phyloP scores from a whole-genome alignment of 1,140 invertebrate genomes.

The Triops longicaudatus region DNA sequence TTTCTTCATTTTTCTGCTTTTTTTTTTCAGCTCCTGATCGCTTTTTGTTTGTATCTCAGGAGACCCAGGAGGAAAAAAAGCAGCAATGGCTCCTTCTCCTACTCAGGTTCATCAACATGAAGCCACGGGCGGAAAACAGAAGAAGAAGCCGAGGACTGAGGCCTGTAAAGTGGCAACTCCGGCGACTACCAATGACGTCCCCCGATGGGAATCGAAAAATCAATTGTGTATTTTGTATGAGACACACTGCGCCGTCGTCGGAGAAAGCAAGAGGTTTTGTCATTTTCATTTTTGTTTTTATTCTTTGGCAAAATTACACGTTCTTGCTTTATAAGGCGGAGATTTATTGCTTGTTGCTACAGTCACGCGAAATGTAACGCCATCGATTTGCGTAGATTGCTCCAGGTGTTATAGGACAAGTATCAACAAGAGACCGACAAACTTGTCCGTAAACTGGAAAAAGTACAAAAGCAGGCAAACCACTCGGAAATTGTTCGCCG shows the following conservation, averaged over 20 bases:
- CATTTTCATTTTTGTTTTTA: not conserved
- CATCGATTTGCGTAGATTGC: not conserved
- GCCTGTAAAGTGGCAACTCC: not conserved
- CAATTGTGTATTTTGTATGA: constrained; percentile 3
- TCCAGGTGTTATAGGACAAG: not conserved
- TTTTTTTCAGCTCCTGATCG: not conserved
- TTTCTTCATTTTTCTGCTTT: not conserved
- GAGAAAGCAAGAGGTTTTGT: constrained; percentile 1
- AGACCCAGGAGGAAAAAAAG: not conserved
- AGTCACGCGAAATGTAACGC: not conserved
- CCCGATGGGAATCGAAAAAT: constrained; percentile 11
- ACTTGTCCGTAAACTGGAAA: not conserved
- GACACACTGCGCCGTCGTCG: constrained; percentile 13
- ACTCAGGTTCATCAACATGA: not conserved
- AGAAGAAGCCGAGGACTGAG: not conserved
- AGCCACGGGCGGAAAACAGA: not conserved
- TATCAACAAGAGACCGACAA: not conserved
- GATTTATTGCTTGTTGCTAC: not conserved
- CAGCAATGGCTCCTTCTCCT: not conserved
- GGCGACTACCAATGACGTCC: not conserved
- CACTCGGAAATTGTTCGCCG: not conserved
- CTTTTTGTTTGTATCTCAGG: no score
- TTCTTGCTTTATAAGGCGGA: not conserved
- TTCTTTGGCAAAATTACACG: not conserved
- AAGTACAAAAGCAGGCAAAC: not conserved